Conservation (phyloP, 2,888 invertebrate species). For the Stenoptilia bipunctidactyla region DNA sequence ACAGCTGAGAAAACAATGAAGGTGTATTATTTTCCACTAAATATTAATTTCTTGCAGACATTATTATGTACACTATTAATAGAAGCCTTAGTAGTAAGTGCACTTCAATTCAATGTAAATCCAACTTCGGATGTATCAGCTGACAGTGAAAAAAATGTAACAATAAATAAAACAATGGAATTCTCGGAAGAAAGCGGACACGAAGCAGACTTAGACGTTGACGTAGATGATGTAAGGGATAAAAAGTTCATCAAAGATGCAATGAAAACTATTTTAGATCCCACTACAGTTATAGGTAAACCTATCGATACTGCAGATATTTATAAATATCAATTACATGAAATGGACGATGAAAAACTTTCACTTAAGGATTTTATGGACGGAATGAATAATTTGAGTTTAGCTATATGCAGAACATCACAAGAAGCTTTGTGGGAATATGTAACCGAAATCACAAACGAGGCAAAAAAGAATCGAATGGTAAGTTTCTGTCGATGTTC, state of each 20-base stretch:
- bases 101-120: conserved; percentile 38
- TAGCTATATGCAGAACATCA: conserved; percentile 54
- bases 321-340: conserved; percentile 40
- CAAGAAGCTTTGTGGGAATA: conserved; percentile 57
- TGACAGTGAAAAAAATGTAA: conserved; percentile 43
- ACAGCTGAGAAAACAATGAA: no score
- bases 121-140: conserved; percentile 54
- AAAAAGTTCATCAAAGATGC: conserved; percentile 54
- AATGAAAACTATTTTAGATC: conserved; percentile 48
- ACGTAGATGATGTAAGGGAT: conserved; percentile 44
- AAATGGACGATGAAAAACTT: conserved; percentile 37
- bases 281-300: conserved; percentile 33
- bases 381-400: conserved; percentile 54
- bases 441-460: conserved; percentile 50
- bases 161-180: conserved; percentile 38
- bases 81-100: conserved; percentile 26
- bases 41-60: conserved; percentile 30
- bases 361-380: conserved; percentile 48
- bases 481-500: conserved; percentile 32
- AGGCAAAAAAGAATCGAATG: conserved; percentile 53
- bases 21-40: no score
- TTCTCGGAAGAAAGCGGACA: conserved; percentile 50
- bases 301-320: conserved; percentile 32
- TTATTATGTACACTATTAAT: conserved; percentile 23
- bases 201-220: conserved; percentile 39